These are phyloP conservation scores for Andricus curvator DNA, from an alignment of 2,888 invertebrate genomes.

Conservation along the genomic window DNA sequence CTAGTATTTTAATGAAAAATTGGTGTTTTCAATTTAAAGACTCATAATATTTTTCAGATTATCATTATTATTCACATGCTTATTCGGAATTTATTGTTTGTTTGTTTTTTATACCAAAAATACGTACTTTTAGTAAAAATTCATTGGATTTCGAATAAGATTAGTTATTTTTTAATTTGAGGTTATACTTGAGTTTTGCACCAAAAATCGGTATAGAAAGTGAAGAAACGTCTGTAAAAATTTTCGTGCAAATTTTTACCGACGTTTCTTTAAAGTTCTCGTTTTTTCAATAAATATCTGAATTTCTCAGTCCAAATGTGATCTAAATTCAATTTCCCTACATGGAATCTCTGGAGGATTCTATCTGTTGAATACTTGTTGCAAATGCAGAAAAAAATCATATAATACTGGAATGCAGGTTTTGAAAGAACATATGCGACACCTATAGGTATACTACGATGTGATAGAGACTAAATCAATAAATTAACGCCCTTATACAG, in stretches of 20 bases:
- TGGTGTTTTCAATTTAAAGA: too few species aligned
- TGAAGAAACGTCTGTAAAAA: too few species aligned
- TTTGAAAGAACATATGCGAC: background rate
- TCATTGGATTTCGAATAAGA: too few species aligned
- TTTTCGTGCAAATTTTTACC: background rate
- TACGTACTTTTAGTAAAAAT: too few species aligned
- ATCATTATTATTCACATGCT: too few species aligned
- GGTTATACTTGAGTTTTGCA: too few species aligned
- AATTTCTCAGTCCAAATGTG: background rate
- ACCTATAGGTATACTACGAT: background rate
- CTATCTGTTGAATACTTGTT: slow-evolving; percentile 1
- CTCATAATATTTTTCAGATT: too few species aligned
- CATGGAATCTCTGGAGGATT: background rate
- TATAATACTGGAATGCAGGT: background rate
- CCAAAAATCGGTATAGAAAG: too few species aligned
- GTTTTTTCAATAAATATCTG: background rate
- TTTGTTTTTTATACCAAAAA: too few species aligned
- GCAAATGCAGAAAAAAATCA: background rate
- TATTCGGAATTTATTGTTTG: too few species aligned
- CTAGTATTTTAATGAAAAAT: too few species aligned
- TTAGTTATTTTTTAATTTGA: too few species aligned
- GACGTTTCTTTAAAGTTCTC: background rate
- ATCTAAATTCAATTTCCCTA: background rate
- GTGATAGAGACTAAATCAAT: slow-evolving; percentile 10
- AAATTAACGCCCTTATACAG: background rate